Evolutionary conservation across 2,113 vertebrate genomes (phyloP).

Genomic region (Cyphomyrus discorhynchus): DNA sequence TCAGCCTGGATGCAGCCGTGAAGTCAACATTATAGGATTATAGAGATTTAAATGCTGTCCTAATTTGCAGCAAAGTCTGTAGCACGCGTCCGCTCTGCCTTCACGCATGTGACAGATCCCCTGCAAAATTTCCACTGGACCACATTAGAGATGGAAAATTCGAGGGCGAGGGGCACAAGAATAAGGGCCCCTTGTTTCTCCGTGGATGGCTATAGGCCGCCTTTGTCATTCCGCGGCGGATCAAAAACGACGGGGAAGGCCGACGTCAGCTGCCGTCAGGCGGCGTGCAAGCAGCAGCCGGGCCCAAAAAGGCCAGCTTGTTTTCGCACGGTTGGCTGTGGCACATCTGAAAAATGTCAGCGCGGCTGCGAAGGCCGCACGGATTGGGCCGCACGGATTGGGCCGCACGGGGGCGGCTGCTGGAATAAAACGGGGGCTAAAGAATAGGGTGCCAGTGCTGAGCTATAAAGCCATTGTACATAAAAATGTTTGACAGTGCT

Average conservation of each 20-base stretch:
- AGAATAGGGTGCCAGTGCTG: background rate
- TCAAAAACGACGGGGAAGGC: background rate
- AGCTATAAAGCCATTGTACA: background rate
- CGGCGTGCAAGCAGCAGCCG: background rate
- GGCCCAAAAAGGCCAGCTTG: background rate
- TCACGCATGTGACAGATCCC: background rate
- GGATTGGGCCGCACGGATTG: background rate
- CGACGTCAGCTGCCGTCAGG: background rate
- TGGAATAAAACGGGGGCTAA: background rate
- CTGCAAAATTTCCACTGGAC: background rate
- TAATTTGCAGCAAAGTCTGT: background rate
- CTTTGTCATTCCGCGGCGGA: background rate
- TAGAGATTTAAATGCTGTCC: background rate
- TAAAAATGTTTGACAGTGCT: background rate
- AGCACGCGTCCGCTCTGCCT: background rate
- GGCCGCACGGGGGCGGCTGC: background rate
- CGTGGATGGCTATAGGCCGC: background rate
- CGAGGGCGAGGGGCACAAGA: no score
- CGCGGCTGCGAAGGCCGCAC: background rate
- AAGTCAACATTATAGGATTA: background rate
- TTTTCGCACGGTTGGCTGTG: background rate
- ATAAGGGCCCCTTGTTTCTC: background rate
- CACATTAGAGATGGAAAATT: background rate
- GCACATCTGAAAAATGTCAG: background rate
- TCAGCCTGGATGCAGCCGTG: background rate